Percentiles rank a stretch among this genome's conserved stretches.
Conservation (phyloP, 2,888 invertebrate species). For the Drosophila picticornis region DNA sequence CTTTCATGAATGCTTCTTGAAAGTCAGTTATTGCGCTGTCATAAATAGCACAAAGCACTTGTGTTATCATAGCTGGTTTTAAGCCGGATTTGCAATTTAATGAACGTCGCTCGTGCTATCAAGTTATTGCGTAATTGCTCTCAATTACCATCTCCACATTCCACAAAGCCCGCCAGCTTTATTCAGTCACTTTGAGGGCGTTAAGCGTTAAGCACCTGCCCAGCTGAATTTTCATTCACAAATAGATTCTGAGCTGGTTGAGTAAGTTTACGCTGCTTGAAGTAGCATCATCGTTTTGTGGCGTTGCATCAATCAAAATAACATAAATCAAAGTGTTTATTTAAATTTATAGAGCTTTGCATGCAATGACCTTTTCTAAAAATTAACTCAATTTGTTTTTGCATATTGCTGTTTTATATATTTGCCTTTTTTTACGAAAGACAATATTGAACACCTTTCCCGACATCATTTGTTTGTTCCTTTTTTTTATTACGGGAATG, state of each 20-base stretch:
- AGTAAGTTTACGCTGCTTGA: background rate
- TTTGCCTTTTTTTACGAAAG: too few species aligned
- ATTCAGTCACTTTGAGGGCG: too few species aligned
- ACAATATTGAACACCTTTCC: too few species aligned
- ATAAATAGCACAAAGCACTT: background rate
- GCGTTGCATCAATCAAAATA: background rate
- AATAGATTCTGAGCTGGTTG: background rate
- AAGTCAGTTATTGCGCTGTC: background rate
- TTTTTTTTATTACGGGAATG: too few species aligned
- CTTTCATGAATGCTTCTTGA: background rate
- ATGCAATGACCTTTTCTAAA: too few species aligned
- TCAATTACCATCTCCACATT: too few species aligned
- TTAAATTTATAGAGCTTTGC: too few species aligned
- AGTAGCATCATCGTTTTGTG: background rate
- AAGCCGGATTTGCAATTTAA: background rate
- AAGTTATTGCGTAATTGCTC: background rate
- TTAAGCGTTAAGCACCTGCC: background rate
- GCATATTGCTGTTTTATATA: background rate
- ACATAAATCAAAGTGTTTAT: background rate
- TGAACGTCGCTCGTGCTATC: background rate
- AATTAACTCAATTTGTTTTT: background rate
- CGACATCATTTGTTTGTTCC: too few species aligned
- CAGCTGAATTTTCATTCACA: background rate
- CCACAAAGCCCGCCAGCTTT: background rate
- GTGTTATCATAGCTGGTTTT: background rate